phyloP scores from a whole-genome alignment of 1,140 invertebrate species.

The Idris sp. region DNA sequence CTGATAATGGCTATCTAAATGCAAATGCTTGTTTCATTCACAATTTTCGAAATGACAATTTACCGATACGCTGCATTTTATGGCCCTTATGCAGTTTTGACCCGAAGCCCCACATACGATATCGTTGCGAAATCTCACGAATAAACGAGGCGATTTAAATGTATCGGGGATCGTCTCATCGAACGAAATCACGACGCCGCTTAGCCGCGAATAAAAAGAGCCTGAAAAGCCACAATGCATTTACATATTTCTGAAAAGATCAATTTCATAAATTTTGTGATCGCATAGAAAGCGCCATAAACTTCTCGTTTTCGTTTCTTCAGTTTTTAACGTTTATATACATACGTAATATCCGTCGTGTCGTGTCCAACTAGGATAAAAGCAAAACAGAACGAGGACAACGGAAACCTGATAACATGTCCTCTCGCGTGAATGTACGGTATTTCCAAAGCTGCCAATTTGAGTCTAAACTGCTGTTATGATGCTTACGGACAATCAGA shows the following conservation, averaged over 20 bases:
- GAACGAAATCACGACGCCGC: constrained; percentile 55
- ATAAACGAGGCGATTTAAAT: constrained; percentile 70
- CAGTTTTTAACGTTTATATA: constrained; percentile 21
- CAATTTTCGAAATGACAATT: constrained; percentile 55
- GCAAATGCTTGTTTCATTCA: constrained; percentile 50
- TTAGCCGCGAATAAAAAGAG: constrained; percentile 41
- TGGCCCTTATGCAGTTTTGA: constrained; percentile 53
- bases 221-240: constrained; percentile 25
- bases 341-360: constrained; percentile 28
- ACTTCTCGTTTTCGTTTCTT: constrained; percentile 22
- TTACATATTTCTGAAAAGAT: constrained; percentile 54
- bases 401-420: constrained; percentile 53
- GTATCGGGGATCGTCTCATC: constrained; percentile 67
- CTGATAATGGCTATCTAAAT: constrained; percentile 44
- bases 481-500: constrained; percentile 7
- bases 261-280: constrained; percentile 52
- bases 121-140: constrained; percentile 57
- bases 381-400: constrained; percentile 56
- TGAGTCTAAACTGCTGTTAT: constrained; percentile 26
- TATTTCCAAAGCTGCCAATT: constrained; percentile 35
- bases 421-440: constrained; percentile 45
- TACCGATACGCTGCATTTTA: constrained; percentile 49
- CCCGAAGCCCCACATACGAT: constrained; percentile 52
- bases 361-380: constrained; percentile 19
- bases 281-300: constrained; percentile 37